Evolutionary conservation across 2,888 invertebrate genomes (phyloP).

Genomic region (Drosophila cognata): DNA sequence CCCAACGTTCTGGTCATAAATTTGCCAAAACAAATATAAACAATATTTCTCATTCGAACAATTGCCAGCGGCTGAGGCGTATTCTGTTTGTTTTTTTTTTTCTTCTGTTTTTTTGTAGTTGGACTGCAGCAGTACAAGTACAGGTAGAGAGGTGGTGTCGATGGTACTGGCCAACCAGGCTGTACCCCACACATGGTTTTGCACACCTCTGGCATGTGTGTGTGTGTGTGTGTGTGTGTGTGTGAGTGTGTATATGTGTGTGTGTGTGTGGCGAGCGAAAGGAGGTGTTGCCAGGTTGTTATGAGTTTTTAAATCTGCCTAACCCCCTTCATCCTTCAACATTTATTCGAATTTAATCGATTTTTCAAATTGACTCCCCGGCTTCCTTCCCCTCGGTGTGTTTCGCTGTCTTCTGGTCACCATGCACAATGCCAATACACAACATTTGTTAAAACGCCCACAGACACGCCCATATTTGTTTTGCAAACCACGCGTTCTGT

Average conservation of each 20-base stretch:
- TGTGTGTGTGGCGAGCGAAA: conserved; percentile 50
- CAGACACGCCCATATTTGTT: conserved; percentile 79
- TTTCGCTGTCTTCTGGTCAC: conserved; percentile 29
- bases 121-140: conserved; percentile 10
- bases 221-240: neutral
- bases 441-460: conserved; percentile 81
- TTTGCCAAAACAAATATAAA: conserved; percentile 66
- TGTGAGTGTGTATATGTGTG: conserved; percentile 1
- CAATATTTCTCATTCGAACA: conserved; percentile 53
- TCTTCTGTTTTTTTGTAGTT: neutral
- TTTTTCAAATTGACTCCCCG: conserved; percentile 77
- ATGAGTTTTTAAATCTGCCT: conserved; percentile 83
- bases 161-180: neutral
- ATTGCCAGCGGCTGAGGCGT: conserved; percentile 60
- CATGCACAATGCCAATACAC: conserved; percentile 44
- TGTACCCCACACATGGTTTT: conserved; percentile 75
- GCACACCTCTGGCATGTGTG: conserved; percentile 49
- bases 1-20: conserved; percentile 61
- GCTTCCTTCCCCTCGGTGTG: conserved; percentile 1
- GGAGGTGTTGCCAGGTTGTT: conserved; percentile 83
- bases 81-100: neutral
- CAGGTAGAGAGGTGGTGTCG: neutral
- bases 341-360: conserved; percentile 84
- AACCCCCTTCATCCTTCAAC: conserved; percentile 73
- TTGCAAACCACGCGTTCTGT: conserved; percentile 39